phyloP scores from a whole-genome alignment of 1,140 invertebrate genomes.

The Rhopalosiphum padi region DNA sequence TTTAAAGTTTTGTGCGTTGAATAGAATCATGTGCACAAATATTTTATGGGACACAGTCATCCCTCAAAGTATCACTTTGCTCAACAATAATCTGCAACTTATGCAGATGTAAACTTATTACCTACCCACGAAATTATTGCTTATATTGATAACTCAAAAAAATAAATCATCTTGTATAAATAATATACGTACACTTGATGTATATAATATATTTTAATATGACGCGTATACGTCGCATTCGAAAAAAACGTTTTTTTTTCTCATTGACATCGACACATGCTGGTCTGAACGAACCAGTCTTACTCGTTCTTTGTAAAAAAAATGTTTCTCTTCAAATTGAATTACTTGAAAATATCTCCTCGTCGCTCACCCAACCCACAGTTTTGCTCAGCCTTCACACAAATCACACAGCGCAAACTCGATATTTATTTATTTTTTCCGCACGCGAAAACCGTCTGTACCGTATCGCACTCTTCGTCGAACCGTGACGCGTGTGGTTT shows the following conservation, averaged over 20 bases:
- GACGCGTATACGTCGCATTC: neutral
- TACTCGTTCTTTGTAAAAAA: conserved; percentile 20
- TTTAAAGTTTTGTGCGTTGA: neutral
- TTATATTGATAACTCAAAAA: neutral
- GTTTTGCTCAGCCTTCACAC: neutral
- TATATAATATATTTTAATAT: neutral
- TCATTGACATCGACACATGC: neutral
- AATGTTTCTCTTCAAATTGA: neutral
- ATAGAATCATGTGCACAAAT: neutral
- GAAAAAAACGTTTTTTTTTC: neutral
- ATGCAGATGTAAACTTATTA: neutral
- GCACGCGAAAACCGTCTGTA: neutral
- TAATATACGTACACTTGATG: neutral
- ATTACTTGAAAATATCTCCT: neutral
- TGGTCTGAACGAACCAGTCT: neutral
- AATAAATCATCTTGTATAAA: neutral
- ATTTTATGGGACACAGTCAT: neutral
- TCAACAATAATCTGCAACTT: neutral
- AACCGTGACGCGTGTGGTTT: neutral
- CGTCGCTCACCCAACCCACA: neutral
- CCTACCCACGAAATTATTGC: neutral
- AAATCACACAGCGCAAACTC: neutral
- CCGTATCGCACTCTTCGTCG: neutral
- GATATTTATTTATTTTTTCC: neutral
- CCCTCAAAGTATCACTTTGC: neutral